Evolutionary conservation across 1,140 invertebrate genomes (phyloP), one percentile per base, ranked within the genome.

Genomic region (Papilio helenus): DNA sequence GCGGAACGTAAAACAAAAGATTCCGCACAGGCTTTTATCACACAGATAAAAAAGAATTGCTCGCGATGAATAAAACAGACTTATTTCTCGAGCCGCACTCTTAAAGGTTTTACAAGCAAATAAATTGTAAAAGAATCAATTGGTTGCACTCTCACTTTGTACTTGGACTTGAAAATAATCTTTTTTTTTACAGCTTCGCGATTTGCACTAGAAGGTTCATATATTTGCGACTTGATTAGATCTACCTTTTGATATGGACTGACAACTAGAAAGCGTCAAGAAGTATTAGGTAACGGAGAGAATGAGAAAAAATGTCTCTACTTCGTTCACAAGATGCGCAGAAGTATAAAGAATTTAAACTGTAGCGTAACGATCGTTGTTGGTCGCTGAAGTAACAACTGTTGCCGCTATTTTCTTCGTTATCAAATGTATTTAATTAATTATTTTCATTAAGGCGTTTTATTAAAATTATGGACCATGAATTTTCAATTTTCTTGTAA

Each of bases 1-100:
- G 61, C 26, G 61, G 61, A 68, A 68, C 61, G 26, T 68, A 68
- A 68, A 68, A 68, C 61, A 68, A 68, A 68, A 68, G 61, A 68
- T 68, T 68, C 61, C 61, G 26, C 61, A 29, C 61, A 29, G 14
- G 61, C 61, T 68, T 68, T 68, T 68, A 68, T 68, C 61, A 68
- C 26, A 68, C 61, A 68, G 23, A 68, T 68, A 68, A 68, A 68
- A 68, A 68, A 68, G 61, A 68, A 68, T 68, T 68, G 61, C 26
- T 68, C 23, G 61, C 26, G 61, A 68, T 68, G 26, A 68, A 68
- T 68, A 68, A 68, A 68, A 68, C 61, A 68, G 61, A 29, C 26
- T 68, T 68, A 68, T 29, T 68, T 68, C 23, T 0, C 23, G 26
- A 61, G 23, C 51, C 51, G 51, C 20, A 12, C 58, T 26, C 58